A percentile compares a stretch with the other conserved stretches of the same genome.
These are phyloP conservation scores for Diadema setosum DNA, from an alignment of 35 echinoderm and acorn worm genomes.

Conservation along the genomic window DNA sequence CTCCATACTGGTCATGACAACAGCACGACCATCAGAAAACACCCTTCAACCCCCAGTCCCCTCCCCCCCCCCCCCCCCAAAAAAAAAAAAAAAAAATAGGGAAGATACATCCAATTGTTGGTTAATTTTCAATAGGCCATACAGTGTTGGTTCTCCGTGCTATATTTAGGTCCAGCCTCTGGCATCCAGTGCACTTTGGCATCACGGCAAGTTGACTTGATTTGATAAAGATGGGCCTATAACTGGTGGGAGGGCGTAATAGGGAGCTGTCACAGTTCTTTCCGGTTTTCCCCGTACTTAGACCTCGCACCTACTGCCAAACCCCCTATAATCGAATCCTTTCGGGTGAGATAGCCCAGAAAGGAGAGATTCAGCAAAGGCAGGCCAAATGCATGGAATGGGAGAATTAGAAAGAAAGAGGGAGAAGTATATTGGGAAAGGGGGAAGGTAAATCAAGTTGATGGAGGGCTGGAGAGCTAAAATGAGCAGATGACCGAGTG, in stretches of 20 bases:
- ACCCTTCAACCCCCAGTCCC: too few species aligned
- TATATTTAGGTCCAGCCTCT: background rate
- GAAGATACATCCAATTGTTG: too few species aligned
- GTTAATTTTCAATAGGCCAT: too few species aligned
- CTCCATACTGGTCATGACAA: too few species aligned
- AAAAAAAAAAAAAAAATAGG: too few species aligned
- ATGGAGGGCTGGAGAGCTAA: background rate
- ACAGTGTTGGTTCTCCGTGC: too few species aligned
- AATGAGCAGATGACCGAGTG: background rate
- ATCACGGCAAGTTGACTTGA: background rate
- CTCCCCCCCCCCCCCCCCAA: too few species aligned
- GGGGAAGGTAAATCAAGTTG: background rate
- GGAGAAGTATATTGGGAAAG: background rate
- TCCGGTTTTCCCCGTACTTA: background rate
- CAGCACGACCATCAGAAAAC: too few species aligned
- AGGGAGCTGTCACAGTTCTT: background rate
- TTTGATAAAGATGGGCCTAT: slow-evolving; percentile 6
- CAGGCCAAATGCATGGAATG: background rate
- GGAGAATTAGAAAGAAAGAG: background rate
- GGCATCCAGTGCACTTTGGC: background rate
- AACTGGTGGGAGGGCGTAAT: background rate
- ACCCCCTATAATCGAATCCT: background rate
- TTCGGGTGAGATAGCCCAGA: background rate
- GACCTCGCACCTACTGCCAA: background rate
- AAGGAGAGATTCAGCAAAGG: background rate